Conservation (phyloP, 30 jellyfish, hydroid and myxozoan species). For the Hydra vulgaris region DNA sequence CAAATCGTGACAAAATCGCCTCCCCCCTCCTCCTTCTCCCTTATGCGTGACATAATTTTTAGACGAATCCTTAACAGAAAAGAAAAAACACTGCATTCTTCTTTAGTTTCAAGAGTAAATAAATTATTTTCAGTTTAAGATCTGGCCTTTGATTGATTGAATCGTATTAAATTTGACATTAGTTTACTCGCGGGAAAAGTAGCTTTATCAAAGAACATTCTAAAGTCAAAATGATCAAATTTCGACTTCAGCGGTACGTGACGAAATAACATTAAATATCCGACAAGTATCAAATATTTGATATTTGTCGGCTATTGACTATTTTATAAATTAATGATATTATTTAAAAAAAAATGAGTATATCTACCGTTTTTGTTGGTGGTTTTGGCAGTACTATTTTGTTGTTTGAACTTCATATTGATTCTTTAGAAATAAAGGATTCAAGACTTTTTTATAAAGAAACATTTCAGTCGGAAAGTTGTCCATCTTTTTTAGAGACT, state of each 20-base stretch:
- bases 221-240: too few species aligned
- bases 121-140: too few species aligned
- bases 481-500: conserved; percentile 22
- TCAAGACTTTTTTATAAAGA: conserved; percentile 5
- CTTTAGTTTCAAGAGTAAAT: background rate
- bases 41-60: background rate
- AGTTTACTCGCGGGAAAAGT: too few species aligned
- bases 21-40: background rate
- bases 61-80: too few species aligned
- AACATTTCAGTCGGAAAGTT: conserved; percentile 1
- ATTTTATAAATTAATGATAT: too few species aligned
- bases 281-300: too few species aligned
- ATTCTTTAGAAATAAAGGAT: background rate
- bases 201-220: too few species aligned
- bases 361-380: conserved; percentile 23
- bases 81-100: background rate
- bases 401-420: conserved; percentile 8
- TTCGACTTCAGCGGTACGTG: too few species aligned
- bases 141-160: too few species aligned
- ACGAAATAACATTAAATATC: background rate
- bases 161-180: too few species aligned
- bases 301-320: too few species aligned
- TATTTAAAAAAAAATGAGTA: background rate
- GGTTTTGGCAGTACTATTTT: conserved; percentile 28
- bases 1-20: background rate